These are phyloP conservation scores for Amblyopsis hoosieri DNA, from an alignment of 2,797 vertebrate genomes.

Conservation along the genomic window DNA sequence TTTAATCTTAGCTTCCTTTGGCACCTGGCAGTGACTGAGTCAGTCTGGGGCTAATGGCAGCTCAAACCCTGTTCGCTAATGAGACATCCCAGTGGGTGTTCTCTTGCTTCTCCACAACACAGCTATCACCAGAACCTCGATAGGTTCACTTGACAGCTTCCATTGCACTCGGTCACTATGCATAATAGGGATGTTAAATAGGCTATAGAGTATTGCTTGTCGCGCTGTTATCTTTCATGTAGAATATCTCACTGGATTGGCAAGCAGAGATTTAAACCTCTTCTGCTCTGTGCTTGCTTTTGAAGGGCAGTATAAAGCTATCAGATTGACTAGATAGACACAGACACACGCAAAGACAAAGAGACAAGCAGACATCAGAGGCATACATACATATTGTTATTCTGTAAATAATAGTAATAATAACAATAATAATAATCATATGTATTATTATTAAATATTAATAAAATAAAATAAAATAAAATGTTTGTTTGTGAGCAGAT, in stretches of 20 bases:
- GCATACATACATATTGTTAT: no score
- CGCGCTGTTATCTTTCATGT: not conserved
- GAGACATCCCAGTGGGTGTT: slow-evolving; percentile 15
- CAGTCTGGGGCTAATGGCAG: slow-evolving; percentile 2
- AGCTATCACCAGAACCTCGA: not conserved
- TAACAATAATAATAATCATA: no score
- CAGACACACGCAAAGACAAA: not conserved
- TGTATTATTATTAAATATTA: no score
- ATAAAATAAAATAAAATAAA: no score
- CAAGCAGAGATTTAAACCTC: not conserved
- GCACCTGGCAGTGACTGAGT: not conserved
- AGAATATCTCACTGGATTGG: no score
- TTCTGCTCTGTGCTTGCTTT: slow-evolving; percentile 7
- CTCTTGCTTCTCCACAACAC: not conserved
- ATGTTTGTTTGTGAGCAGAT: not conserved
- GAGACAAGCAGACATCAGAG: no score
- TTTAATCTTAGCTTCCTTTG: slow-evolving; percentile 11
- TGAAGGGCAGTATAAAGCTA: not conserved
- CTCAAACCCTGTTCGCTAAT: slow-evolving; percentile 23
- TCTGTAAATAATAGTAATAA: no score
- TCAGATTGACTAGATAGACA: not conserved
- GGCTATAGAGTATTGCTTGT: slow-evolving; percentile 9
- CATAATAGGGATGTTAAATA: slow-evolving; percentile 1
- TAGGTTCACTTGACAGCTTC: slow-evolving; percentile 9
- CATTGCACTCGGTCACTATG: not conserved